Conservation (phyloP, 2,113 vertebrate species). For the Mustela nigripes region DNA sequence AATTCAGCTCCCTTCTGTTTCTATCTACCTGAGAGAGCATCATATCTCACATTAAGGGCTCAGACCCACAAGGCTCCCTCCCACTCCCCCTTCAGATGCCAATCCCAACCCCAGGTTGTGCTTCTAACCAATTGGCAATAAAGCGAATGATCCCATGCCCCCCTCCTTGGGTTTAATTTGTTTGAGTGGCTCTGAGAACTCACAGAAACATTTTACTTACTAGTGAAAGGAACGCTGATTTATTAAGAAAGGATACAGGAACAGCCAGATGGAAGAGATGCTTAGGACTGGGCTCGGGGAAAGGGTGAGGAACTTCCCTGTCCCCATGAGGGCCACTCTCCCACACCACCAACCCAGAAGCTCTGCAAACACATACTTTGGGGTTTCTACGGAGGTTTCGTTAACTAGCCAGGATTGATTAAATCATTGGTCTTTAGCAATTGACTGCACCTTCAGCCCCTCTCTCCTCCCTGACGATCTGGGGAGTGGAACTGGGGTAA, state of each 20-base stretch:
- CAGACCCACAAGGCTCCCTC: not conserved
- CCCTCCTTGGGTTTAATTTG: not conserved
- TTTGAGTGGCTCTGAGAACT: not conserved
- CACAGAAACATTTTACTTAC: not conserved
- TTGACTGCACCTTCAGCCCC: not conserved
- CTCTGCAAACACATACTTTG: not conserved
- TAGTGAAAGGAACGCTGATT: not conserved
- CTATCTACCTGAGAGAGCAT: not conserved
- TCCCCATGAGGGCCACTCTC: not conserved
- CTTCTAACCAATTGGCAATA: not conserved
- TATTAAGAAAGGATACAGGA: not conserved
- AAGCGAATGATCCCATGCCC: not conserved
- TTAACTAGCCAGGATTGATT: not conserved
- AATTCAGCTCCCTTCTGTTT: not conserved
- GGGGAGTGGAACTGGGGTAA: not conserved
- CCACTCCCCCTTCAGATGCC: not conserved
- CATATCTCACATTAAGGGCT: not conserved
- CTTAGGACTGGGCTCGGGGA: not conserved
- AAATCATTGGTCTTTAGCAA: not conserved
- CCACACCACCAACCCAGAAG: not conserved
- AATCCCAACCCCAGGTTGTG: not conserved
- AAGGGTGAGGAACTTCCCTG: not conserved
- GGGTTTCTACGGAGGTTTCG: not conserved
- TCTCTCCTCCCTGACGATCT: not conserved
- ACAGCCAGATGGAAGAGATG: not conserved